Base-by-base conservation (phyloP, 2,888 invertebrate genomes). In the Drosophila birchii region DNA sequence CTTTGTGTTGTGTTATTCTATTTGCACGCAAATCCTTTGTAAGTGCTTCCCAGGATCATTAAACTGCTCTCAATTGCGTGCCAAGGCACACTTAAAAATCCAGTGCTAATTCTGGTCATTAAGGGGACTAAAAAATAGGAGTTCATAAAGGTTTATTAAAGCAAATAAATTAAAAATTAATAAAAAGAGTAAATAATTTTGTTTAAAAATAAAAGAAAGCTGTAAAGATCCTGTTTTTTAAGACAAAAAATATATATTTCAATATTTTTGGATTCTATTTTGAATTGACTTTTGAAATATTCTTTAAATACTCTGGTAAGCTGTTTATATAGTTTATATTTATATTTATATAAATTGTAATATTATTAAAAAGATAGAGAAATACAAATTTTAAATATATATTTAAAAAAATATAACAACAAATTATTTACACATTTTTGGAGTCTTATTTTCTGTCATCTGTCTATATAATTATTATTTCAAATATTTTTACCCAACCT, bases 41-140 rank as follows among this genome's bases (percentile, higher is more conserved):
- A 41, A 54, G 61, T 63, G 45, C 64, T 58, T 47, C 67, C 66
- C 66, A 36, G 86, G 70, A 63, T 76, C 83, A 80, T 80, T 86
- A 86, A 78, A 60, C 70, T 68, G 75, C 55, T 67, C 57, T 49
- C 78, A 74, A 82, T 67, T 82, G 82, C 72, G 78, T 78, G 78
- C 61, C 49, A 81, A 26, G 26, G 34, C 34, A 49, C 64, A 66
- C 49, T 61, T 1, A 32, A 41, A 49, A 26, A 64, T 58, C 6
- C 14, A n/a, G 23, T 38, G 34, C 36, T 54, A 54, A 54, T 55
- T 55, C 34, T 23, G 34, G 34, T 36, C 51, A 34, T 34, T 36
- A 34, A 20, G 16, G 5, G 14, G 20, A 9, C 20, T 51, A 34
- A 20, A 9, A 16, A 51, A 34, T 1, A 14, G 5, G 26, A 51